phyloP scores from a whole-genome alignment of 2,113 vertebrate genomes.

The Pachycephala philippinensis region DNA sequence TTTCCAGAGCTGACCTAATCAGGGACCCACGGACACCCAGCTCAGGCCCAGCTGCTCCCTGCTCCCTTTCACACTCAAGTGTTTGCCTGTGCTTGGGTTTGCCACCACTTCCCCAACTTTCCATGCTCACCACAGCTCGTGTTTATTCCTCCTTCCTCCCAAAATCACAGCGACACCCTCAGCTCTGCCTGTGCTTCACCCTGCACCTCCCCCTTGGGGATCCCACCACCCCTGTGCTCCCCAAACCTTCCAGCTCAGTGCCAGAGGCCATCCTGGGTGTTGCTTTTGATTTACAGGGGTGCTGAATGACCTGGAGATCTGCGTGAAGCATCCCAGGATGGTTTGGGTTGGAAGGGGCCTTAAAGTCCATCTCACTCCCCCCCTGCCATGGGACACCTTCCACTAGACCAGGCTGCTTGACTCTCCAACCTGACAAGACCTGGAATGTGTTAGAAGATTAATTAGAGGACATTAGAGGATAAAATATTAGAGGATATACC shows the following conservation, averaged over 20 bases:
- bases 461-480: no score
- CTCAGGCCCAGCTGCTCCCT: conserved; percentile 28
- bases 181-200: not conserved
- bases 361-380: no score
- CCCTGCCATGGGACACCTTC: not conserved
- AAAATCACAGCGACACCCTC: not conserved
- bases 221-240: not conserved
- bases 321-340: not conserved
- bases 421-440: not conserved
- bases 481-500: not conserved
- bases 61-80: not conserved
- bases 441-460: not conserved
- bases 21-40: not conserved
- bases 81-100: fast-evolving
- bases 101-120: not conserved
- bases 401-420: not conserved
- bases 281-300: not conserved
- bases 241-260: not conserved
- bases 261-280: not conserved
- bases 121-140: fast-evolving
- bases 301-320: fast-evolving
- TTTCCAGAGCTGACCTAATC: conserved; percentile 57
- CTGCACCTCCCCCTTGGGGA: not conserved
- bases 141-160: not conserved
- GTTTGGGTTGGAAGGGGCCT: not conserved